Base-by-base conservation (phyloP, 53 echinoderm and acorn worm species). In the Pentamera pediparva region DNA sequence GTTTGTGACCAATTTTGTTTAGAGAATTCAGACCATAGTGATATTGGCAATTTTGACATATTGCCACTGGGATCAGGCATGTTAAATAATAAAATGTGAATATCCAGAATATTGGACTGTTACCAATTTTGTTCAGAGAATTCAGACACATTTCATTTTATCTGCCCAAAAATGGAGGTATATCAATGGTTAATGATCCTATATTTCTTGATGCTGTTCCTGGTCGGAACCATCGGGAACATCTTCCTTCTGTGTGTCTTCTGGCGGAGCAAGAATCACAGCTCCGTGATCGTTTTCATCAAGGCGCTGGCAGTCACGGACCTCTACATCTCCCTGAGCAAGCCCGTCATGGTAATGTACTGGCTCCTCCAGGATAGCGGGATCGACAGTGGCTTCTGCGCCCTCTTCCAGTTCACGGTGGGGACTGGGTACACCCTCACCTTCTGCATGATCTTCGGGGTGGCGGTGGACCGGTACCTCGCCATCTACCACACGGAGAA, bases 251-350 rank as follows among this genome's bases (percentile, higher is more conserved):
- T 67, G 18, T 41, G 41, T 0, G 17, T 43, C 8, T 67, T 40
- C 45, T 67, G 45, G 67, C 40, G 45, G 45, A 67, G 29, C 67
- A 67, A 39, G 38, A 67, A 41, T 3, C 39, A 67, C 67, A 67
- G 67, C 45, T 67, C 67, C 18, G 67, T 67, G 47, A 67, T 67
- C 1, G 67, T 67, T 2, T 67, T 67, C 29, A 67, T 67, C 47
- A 67, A 67, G 24, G 67, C 67, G 30, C 48, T 67, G 1, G 67
- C 67, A 6, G 1, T 41, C 3, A 67, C 45, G 5, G 67, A 67
- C 18, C 31, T 67, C 17, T 67, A 67, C 40, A 45, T 67, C 45
- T 67, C 41, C 15, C 45, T 67, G 12, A 67, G 41, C 11, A 67
- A 43, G 41, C 67, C 67, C 1, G 67, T 67, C 25, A 28, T 41